Conservation (phyloP, 1,140 invertebrate species). For the Eumaeus atala region DNA sequence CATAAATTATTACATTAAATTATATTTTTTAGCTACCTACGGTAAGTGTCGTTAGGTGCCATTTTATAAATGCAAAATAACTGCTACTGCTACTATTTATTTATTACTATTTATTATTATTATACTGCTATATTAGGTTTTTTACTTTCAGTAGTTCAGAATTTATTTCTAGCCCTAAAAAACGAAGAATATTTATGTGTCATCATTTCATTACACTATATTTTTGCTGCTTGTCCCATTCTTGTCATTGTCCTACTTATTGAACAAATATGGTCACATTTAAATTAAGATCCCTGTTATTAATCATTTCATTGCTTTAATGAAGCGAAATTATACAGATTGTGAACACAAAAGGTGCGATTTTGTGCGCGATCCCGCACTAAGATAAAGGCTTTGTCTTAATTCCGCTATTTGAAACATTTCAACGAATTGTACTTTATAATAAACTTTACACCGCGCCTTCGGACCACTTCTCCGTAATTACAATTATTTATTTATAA, state of each 20-base stretch:
- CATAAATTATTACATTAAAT: too few relatives aligned
- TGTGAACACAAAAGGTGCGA: conserved; percentile 56
- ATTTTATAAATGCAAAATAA: too few relatives aligned
- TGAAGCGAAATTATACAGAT: conserved; percentile 70
- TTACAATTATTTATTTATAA: neutral
- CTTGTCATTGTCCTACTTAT: conserved; percentile 13
- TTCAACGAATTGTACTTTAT: conserved; percentile 8
- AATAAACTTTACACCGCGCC: neutral
- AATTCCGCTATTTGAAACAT: conserved; percentile 30
- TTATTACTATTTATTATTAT: too few relatives aligned
- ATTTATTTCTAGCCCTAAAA: too few relatives aligned
- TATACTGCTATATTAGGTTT: too few relatives aligned
- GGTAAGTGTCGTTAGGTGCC: too few relatives aligned
- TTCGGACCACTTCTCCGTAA: neutral
- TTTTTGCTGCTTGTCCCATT: neutral
- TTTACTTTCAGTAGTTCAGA: too few relatives aligned
- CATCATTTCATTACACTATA: neutral
- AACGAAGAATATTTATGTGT: neutral
- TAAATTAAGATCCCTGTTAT: conserved; percentile 52
- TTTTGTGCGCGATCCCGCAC: conserved; percentile 28
- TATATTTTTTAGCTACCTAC: too few relatives aligned
- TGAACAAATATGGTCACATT: conserved; percentile 22
- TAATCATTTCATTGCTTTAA: conserved; percentile 69
- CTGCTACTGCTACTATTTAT: too few relatives aligned
- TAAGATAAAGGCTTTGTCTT: conserved; percentile 28